These are phyloP conservation scores for Pangasius macronema DNA, from an alignment of 2,797 vertebrate genomes.

Conservation along the genomic window DNA sequence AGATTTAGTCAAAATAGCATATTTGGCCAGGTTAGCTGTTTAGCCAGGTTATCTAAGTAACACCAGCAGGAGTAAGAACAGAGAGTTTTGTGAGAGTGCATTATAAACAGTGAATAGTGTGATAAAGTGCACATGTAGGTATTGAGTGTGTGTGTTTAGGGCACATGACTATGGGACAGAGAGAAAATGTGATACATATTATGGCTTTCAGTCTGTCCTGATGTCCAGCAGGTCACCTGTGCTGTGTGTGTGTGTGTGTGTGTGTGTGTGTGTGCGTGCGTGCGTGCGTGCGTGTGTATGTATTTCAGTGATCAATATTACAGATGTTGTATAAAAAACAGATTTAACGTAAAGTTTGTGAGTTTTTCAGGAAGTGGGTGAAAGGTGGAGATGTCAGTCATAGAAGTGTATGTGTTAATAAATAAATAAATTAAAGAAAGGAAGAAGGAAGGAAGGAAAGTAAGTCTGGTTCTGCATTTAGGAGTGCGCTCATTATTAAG, in stretches of 20 bases:
- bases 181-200: not conserved
- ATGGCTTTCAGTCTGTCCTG: not conserved
- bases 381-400: not conserved
- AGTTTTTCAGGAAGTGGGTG: not conserved
- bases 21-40: not conserved
- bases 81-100: not conserved
- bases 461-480: not conserved
- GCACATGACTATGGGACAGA: not conserved
- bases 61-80: not conserved
- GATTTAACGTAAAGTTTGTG: not conserved
- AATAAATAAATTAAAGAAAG: not conserved
- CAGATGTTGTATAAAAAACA: constrained; percentile 7
- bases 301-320: not conserved
- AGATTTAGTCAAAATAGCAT: not conserved
- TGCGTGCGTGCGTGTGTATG: not conserved
- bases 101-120: not conserved
- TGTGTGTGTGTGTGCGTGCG: not conserved
- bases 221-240: not conserved
- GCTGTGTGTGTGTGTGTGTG: not conserved
- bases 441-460: not conserved
- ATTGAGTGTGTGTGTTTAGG: not conserved
- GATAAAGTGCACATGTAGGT: not conserved
- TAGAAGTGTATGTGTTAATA: not conserved
- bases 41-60: not conserved
- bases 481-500: constrained; percentile 7